These are phyloP conservation scores for Pogonomyrmex californicus DNA, from an alignment of 1,140 invertebrate genomes.

Conservation along the genomic window DNA sequence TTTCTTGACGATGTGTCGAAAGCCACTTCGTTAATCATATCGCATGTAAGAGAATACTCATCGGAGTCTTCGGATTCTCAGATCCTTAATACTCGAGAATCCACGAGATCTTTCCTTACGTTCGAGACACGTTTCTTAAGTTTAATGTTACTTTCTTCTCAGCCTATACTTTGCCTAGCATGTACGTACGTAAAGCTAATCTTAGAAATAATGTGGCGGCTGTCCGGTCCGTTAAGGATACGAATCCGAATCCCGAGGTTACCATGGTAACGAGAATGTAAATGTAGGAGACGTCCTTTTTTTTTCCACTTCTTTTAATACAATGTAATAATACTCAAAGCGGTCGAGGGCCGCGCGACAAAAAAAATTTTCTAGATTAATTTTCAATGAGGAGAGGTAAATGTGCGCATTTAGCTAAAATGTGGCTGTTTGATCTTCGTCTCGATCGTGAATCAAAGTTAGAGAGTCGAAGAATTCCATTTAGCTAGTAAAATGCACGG, in stretches of 20 bases:
- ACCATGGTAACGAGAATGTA: constrained; percentile 76
- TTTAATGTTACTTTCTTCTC: constrained; percentile 67
- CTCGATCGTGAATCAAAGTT: constrained; percentile 28
- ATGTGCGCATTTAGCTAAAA: constrained; percentile 2
- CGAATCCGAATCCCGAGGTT: constrained; percentile 72
- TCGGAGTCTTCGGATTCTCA: constrained; percentile 17
- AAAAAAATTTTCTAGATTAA: constrained; percentile 44
- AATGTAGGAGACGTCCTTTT: constrained; percentile 54
- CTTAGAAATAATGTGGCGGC: constrained; percentile 32
- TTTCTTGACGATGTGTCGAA: constrained; percentile 29
- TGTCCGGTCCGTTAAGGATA: constrained; percentile 55
- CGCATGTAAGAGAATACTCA: constrained; percentile 40
- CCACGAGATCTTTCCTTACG: constrained; percentile 14
- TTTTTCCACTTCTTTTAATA: constrained; percentile 1
- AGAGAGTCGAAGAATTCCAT: constrained; percentile 5
- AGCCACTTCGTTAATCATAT: constrained; percentile 21
- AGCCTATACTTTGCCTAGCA: constrained; percentile 67
- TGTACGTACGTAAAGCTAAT: constrained; percentile 60
- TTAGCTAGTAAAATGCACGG: constrained; percentile 18
- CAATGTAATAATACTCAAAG: constrained; percentile 60
- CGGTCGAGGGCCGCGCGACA: constrained; percentile 49
- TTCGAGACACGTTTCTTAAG: constrained; percentile 61
- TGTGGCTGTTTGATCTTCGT: neutral
- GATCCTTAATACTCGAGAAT: neutral
- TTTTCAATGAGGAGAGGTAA: neutral